Base-by-base conservation (phyloP, 37 sponge, comb jelly and placozoan species). In the Halichondria panicea region DNA sequence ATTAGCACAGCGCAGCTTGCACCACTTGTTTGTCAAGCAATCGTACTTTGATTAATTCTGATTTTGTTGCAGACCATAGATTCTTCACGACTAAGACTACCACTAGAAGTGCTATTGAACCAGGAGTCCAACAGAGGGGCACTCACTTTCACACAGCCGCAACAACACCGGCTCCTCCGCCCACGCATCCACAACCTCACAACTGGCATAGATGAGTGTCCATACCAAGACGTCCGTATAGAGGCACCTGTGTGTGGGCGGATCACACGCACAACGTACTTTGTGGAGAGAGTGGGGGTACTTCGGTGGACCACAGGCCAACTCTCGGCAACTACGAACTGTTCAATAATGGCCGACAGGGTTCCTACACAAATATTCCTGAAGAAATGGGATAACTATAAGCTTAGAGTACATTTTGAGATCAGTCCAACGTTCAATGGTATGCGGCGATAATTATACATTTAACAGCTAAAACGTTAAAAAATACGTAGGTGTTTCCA, bases 311-410 rank as follows among this genome's bases (percentile, higher is more conserved):
- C 66, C 24, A 46, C 44, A 28, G 12, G 12, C 11, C 0, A 2
- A 35, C 24, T 65, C 12, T 39, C 63, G 18, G 52, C 76, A 30
- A 34, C 58, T 24, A 12, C 40, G 35, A 84, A 84, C 54, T 84
- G 84, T 34, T 32, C 38, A 13, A 37, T 76, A 19, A 21, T 6
- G 27, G 63, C 32, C 32, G 6, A 31, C 28, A n/a, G 33, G 24
- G 71, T 84, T 4, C 84, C 77, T 41, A 33, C 39, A 9, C 55
- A 60, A 24, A 43, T 84, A 21, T 84, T 76, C 34, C 71, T 84
- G n/a, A 60, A 46, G 25, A 66, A 66, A 48, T 45, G 33, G 36
- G 52, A 46, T 15, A 69, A 2, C 62, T 84, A 84, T 64, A 68
- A 22, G 4, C 76, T 84, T 64, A 63, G 56, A 9, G 44, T 73